A percentile compares a stretch with the other conserved stretches of the same genome.
phyloP scores from a whole-genome alignment of 2,797 vertebrate genomes.

The Karalla daura region DNA sequence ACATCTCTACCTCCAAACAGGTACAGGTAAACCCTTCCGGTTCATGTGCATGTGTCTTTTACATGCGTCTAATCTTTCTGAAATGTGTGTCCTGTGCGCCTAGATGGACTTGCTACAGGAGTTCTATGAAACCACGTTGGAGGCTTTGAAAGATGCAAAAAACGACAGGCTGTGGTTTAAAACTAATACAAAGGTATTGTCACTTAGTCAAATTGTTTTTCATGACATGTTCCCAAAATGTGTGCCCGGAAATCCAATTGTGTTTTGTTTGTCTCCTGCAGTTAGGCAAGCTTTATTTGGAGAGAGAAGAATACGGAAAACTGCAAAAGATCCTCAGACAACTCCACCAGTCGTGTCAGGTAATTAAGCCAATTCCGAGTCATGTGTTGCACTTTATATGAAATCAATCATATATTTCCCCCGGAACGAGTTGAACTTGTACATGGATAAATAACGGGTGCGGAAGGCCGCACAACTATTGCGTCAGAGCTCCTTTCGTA shows the following conservation, averaged over 20 bases:
- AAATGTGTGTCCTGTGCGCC: conserved; percentile 30
- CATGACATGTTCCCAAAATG: not conserved
- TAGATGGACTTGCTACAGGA: conserved; percentile 99
- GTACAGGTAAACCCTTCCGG: conserved; percentile 71
- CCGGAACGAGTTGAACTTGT: too few species aligned
- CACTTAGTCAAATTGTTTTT: not conserved
- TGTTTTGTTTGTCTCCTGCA: conserved; percentile 62
- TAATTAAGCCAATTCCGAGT: conserved; percentile 62
- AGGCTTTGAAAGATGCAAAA: conserved; percentile 98
- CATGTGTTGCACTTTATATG: not conserved
- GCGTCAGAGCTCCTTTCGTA: too few species aligned
- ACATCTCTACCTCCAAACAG: conserved; percentile 99
- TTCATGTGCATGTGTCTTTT: not conserved
- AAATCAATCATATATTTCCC: not conserved
- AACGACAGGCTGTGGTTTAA: conserved; percentile 99
- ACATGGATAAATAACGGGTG: too few species aligned
- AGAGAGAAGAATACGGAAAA: conserved; percentile 98
- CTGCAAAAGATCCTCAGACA: conserved; percentile 98
- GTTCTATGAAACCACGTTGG: conserved; percentile 99
- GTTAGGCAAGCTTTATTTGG: conserved; percentile 98
- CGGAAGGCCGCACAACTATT: too few species aligned
- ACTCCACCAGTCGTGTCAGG: conserved; percentile 99
- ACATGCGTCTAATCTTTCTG: not conserved
- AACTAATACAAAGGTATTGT: conserved; percentile 96
- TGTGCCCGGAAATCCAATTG: not conserved